Conservation (phyloP, 2,797 vertebrate species). For the Carcharodon carcharias region DNA sequence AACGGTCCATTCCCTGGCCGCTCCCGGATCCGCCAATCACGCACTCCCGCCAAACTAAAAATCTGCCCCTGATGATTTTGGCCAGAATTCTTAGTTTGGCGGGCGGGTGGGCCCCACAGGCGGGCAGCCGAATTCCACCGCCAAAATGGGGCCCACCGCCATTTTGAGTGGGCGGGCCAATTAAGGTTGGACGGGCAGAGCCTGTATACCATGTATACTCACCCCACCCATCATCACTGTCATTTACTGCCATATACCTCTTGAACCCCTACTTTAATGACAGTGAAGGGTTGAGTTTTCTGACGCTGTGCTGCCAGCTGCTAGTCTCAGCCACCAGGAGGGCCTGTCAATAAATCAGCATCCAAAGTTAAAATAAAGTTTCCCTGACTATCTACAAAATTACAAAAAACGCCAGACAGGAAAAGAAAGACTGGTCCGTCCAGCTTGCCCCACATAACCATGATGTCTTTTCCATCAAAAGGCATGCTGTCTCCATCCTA, state of each 20-base stretch:
- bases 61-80: no score
- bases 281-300: neutral
- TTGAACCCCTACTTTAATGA: neutral
- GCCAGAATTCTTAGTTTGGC: no score
- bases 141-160: no score
- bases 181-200: no score
- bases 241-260: neutral
- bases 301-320: neutral
- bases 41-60: no score
- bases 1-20: no score
- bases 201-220: neutral
- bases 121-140: no score
- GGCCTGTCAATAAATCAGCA: neutral
- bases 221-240: neutral
- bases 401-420: neutral
- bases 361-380: neutral
- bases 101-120: no score
- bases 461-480: neutral
- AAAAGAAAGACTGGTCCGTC: neutral
- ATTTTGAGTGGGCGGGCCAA: no score
- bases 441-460: neutral
- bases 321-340: neutral
- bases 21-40: no score
- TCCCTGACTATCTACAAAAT: neutral
- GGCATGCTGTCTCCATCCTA: neutral